Evolutionary conservation across 2,888 invertebrate genomes (phyloP).

Genomic region (Aphidoletes aphidimyza): DNA sequence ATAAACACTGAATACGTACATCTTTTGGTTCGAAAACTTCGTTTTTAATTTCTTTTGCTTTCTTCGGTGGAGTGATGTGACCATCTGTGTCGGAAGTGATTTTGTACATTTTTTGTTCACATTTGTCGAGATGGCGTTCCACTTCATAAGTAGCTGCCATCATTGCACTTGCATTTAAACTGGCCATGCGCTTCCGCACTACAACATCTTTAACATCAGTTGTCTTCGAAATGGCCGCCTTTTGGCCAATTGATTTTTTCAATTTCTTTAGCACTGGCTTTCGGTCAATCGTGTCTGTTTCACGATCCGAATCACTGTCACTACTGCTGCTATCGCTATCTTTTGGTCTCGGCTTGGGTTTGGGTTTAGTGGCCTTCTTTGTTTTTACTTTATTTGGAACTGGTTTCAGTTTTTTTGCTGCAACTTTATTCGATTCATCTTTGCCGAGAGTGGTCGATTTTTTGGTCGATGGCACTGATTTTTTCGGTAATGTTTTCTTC

Average conservation of each 20-base stretch:
- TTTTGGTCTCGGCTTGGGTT: too few species aligned
- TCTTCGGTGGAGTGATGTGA: constrained; percentile 54
- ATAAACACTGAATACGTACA: constrained; percentile 17
- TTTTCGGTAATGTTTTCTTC: constrained; percentile 58
- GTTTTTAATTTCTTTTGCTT: constrained; percentile 59
- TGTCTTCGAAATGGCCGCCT: constrained; percentile 58
- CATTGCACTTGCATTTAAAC: constrained; percentile 89
- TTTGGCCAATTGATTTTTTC: background rate
- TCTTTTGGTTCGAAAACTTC: constrained; percentile 56
- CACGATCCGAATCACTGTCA: constrained; percentile 62
- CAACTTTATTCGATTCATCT: constrained; percentile 55
- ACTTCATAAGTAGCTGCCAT: constrained; percentile 88
- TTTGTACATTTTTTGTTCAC: constrained; percentile 54
- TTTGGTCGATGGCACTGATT: constrained; percentile 57
- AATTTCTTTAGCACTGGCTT: constrained; percentile 58
- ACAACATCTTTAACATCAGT: constrained; percentile 84
- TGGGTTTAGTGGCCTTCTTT: constrained; percentile 69
- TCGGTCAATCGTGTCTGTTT: constrained; percentile 61
- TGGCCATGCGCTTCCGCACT: constrained; percentile 90
- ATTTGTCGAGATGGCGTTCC: constrained; percentile 65
- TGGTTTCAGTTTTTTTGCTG: constrained; percentile 64
- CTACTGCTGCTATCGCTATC: background rate
- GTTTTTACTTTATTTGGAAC: constrained; percentile 54
- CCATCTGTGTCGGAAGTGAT: constrained; percentile 55
- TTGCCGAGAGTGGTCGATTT: constrained; percentile 58